Conservation (phyloP, 2,797 vertebrate genomes). For the Megalops cyprinoides region DNA sequence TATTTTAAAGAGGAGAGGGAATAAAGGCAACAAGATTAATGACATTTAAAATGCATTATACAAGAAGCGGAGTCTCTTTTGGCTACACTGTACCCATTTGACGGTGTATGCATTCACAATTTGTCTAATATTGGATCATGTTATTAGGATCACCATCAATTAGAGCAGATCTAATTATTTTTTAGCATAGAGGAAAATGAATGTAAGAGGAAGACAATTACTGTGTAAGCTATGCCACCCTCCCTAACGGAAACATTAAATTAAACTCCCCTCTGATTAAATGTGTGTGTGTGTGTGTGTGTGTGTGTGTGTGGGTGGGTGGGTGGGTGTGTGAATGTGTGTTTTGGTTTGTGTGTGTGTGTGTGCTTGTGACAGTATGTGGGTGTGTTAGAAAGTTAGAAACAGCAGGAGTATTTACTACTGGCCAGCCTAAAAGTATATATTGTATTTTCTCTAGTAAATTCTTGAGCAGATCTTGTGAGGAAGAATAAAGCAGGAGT, state of each 20-base stretch:
- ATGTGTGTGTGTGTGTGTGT: neutral
- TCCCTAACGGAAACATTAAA: conserved; percentile 33
- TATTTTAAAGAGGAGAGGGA: conserved; percentile 33
- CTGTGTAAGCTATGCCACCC: conserved; percentile 11
- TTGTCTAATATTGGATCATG: conserved; percentile 20
- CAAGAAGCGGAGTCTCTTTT: conserved; percentile 12
- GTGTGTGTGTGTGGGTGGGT: neutral
- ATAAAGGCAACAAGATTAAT: conserved; percentile 30
- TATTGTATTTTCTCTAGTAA: neutral
- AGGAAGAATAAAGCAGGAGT: neutral
- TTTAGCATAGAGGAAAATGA: conserved; percentile 29
- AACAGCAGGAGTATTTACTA: too few species aligned
- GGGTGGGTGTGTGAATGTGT: neutral
- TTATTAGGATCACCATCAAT: conserved; percentile 43
- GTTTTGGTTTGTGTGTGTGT: neutral
- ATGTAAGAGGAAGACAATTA: conserved; percentile 44
- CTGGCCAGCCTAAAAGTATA: neutral
- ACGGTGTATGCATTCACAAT: conserved; percentile 9
- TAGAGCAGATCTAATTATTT: conserved; percentile 44
- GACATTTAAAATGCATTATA: conserved; percentile 30
- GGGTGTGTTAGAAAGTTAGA: too few species aligned
- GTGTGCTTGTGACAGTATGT: neutral
- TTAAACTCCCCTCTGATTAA: conserved; percentile 26
- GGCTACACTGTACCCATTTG: neutral
- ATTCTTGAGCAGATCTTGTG: neutral